A percentile compares a stretch with the other conserved stretches of the same genome.
Evolutionary conservation across 2,113 vertebrate species (phyloP).

Genomic region (Spizaetus ornatus): DNA sequence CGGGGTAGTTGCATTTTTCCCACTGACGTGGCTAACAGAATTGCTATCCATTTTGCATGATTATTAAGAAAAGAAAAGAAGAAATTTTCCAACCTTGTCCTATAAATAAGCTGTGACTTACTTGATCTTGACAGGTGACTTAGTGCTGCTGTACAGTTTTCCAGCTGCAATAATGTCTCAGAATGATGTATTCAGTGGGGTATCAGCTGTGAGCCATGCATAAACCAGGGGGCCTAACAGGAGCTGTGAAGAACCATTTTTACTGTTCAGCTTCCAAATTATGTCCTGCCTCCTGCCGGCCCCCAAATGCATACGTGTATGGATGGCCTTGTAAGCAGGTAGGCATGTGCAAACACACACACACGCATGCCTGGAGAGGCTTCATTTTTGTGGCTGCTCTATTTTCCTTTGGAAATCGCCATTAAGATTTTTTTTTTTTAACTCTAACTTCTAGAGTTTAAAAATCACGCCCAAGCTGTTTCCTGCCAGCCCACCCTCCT

Average conservation of each 20-base stretch:
- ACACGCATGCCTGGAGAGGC: not conserved
- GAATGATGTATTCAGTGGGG: conserved; percentile 62
- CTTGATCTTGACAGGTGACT: conserved; percentile 58
- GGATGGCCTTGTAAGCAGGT: not conserved
- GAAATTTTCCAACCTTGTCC: conserved; percentile 22
- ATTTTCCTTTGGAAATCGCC: not conserved
- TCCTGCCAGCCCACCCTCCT: not conserved
- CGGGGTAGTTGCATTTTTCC: not conserved
- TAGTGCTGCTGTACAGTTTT: conserved; percentile 55
- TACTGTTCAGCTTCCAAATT: conserved; percentile 47
- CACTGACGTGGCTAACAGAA: not conserved
- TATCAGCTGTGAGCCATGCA: conserved; percentile 17
- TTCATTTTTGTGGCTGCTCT: not conserved
- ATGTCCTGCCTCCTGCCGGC: conserved; percentile 15
- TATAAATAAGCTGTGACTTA: conserved; percentile 45
- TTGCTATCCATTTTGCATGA: not conserved
- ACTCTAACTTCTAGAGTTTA: not conserved
- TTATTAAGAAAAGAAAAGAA: conserved; percentile 11
- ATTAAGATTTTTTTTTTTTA: not conserved
- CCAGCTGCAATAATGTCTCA: conserved; percentile 61
- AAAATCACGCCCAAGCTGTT: not conserved
- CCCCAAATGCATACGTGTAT: not conserved
- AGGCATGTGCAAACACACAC: not conserved
- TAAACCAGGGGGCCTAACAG: conserved; percentile 25
- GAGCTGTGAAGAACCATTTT: conserved; percentile 49